Conservation (phyloP, 2,888 invertebrate genomes). For the Salpingus planirostris region DNA sequence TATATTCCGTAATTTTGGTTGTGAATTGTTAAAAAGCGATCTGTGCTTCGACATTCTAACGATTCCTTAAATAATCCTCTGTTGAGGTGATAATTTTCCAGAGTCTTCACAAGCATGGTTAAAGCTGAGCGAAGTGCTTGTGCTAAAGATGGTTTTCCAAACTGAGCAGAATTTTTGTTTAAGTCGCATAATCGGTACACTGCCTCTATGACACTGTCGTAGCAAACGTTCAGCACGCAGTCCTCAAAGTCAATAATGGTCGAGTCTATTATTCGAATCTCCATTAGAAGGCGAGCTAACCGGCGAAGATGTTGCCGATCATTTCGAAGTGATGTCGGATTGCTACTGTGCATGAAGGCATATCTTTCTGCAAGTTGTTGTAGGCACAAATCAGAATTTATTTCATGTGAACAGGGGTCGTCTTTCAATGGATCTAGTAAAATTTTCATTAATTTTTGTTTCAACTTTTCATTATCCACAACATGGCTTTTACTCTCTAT, state of each 20-base stretch:
- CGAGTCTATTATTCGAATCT: neutral
- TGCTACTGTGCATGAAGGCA: neutral
- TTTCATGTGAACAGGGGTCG: neutral
- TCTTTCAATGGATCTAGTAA: neutral
- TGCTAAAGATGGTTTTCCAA: slow-evolving; percentile 1
- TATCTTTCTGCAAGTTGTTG: neutral
- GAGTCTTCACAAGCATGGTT: neutral
- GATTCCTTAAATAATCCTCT: neutral
- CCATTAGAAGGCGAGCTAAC: neutral
- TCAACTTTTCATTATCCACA: no score
- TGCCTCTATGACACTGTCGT: neutral
- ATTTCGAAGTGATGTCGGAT: slow-evolving; percentile 1
- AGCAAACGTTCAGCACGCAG: neutral
- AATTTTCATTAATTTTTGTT: neutral
- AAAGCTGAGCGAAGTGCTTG: neutral
- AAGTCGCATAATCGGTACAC: neutral
- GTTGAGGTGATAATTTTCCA: neutral
- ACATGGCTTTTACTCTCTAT: no score
- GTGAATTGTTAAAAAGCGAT: neutral
- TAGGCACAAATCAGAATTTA: neutral
- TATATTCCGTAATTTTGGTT: slow-evolving; percentile 1
- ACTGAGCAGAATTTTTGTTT: neutral
- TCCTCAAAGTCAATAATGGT: slow-evolving; percentile 2
- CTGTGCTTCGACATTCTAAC: neutral
- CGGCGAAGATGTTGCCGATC: slow-evolving; percentile 1